Evolutionary conservation across 37 sponge, comb jelly and placozoan species (phyloP).

Genomic region (Tethya wilhelma): DNA sequence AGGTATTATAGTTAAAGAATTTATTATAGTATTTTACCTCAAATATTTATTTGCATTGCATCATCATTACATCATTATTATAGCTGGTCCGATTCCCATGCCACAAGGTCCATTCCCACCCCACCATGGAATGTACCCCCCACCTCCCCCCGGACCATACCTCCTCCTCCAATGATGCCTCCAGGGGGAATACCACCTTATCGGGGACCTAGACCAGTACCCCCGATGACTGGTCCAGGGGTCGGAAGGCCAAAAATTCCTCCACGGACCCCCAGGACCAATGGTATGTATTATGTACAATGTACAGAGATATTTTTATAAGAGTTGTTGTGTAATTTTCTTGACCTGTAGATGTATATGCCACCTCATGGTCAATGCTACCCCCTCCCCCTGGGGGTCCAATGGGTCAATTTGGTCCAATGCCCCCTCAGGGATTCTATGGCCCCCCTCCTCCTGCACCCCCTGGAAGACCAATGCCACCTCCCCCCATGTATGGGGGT

Average conservation of each 20-base stretch:
- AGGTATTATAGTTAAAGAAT: not conserved
- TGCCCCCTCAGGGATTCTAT: not conserved
- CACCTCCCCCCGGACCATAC: not conserved
- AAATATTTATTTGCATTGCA: no score
- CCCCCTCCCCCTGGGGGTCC: not conserved
- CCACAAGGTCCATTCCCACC: no score
- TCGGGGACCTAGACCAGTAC: constrained; percentile 1
- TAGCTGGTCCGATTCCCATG: no score
- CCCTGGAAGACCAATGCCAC: not conserved
- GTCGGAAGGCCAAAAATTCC: not conserved
- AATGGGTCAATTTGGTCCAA: not conserved
- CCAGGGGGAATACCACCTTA: not conserved
- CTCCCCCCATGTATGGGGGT: constrained; percentile 10
- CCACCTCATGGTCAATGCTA: no score
- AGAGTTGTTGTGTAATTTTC: no score
- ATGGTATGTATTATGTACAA: constrained; percentile 2
- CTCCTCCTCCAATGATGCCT: constrained; percentile 38
- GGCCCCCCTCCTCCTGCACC: constrained; percentile 6
- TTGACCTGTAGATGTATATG: no score
- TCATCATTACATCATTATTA: no score
- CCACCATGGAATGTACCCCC: no score
- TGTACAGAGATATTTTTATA: not conserved
- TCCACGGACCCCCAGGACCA: not conserved
- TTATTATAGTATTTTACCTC: no score
- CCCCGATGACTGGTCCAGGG: not conserved